Evolutionary conservation across 2,113 vertebrate genomes (phyloP).

Genomic region (Natator depressus): DNA sequence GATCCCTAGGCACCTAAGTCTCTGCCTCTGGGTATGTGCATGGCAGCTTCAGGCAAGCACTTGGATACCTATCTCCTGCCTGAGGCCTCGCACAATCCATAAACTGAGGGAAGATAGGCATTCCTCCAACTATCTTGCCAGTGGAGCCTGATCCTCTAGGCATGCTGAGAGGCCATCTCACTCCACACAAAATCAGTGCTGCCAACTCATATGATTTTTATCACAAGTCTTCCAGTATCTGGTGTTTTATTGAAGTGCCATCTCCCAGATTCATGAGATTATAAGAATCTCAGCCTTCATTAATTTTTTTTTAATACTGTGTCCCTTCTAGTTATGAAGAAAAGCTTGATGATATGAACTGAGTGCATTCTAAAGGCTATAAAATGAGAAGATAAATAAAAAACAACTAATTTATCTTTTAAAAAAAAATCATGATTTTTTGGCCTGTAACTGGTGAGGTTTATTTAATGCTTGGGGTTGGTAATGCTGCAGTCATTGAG

Average conservation of each 20-base stretch:
- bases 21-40: not conserved
- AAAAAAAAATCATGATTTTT: not conserved
- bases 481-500: not conserved
- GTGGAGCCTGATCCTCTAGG: too few relatives aligned
- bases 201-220: not conserved
- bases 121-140: too few relatives aligned
- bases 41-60: not conserved
- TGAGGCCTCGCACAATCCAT: not conserved
- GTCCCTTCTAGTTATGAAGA: not conserved
- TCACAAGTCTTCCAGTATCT: not conserved
- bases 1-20: not conserved
- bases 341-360: not conserved
- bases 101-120: not conserved
- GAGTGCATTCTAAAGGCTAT: not conserved
- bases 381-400: not conserved
- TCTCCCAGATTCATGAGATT: not conserved
- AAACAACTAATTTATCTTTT: not conserved
- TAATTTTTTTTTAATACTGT: not conserved
- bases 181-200: not conserved
- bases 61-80: not conserved
- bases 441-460: not conserved
- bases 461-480: too few relatives aligned
- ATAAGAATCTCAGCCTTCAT: not conserved
- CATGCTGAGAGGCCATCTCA: too few relatives aligned
- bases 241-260: not conserved